phyloP scores from a whole-genome alignment of 1,140 invertebrate species.

The Frieseomelitta varia region DNA sequence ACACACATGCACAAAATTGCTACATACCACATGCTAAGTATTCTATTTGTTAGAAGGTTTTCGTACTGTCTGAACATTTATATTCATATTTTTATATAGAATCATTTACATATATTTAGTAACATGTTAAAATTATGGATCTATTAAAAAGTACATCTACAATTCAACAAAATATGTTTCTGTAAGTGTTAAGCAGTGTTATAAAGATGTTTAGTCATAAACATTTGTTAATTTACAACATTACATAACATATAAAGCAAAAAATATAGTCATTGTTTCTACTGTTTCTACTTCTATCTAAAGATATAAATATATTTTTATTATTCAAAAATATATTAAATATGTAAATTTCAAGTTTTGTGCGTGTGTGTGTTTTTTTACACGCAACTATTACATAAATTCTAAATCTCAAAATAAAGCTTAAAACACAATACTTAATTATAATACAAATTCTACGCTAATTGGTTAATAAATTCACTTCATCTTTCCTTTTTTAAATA shows the following conservation, averaged over 20 bases:
- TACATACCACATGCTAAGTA: constrained; percentile 78
- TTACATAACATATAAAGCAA: not conserved
- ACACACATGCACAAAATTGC: constrained; percentile 80
- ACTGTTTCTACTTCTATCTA: not conserved
- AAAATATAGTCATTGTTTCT: not conserved
- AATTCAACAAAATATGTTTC: constrained; percentile 7
- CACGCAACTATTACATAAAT: constrained; percentile 39
- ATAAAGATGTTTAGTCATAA: not conserved
- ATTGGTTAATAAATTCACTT: constrained; percentile 14
- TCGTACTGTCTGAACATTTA: constrained; percentile 22
- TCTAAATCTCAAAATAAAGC: constrained; percentile 33
- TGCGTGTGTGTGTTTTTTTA: constrained; percentile 53
- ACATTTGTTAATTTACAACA: not conserved
- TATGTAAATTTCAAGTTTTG: constrained; percentile 44
- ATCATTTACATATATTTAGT: not conserved
- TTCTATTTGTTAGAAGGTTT: constrained; percentile 46
- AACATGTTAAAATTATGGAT: constrained; percentile 7
- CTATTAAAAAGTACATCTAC: not conserved
- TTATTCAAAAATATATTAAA: constrained; percentile 1
- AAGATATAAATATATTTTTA: constrained; percentile 7
- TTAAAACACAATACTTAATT: constrained; percentile 10
- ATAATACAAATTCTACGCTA: constrained; percentile 30
- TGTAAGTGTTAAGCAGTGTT: not conserved
- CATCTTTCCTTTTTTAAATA: not conserved
- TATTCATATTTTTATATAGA: not conserved